A percentile compares a stretch with the other conserved stretches of the same genome.
phyloP scores from a whole-genome alignment of 2,113 vertebrate genomes.

The Zosterops hypoxanthus region DNA sequence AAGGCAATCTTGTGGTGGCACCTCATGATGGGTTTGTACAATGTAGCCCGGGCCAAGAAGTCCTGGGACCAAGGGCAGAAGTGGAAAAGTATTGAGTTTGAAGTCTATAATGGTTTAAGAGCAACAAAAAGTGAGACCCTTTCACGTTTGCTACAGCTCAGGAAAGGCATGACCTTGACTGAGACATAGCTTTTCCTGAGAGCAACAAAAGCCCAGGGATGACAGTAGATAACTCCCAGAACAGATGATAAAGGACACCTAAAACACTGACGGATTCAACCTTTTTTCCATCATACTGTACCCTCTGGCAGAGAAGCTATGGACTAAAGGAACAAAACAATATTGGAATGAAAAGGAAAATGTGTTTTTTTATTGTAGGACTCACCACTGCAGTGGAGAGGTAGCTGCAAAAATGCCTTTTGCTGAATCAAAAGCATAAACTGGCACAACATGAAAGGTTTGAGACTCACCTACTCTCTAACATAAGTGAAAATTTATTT shows the following conservation, averaged over 20 bases:
- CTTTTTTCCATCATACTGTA: not conserved
- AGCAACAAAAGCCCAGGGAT: not conserved
- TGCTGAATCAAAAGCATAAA: not conserved
- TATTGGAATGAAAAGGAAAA: not conserved
- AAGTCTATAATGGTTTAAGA: not conserved
- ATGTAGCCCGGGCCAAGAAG: not conserved
- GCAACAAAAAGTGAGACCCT: not conserved
- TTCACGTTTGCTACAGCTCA: not conserved
- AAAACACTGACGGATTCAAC: not conserved
- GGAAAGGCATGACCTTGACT: not conserved
- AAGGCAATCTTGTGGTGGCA: not conserved
- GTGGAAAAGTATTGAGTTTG: not conserved
- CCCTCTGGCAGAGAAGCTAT: not conserved
- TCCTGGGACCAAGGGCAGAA: not conserved
- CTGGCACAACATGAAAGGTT: not conserved
- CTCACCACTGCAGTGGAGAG: not conserved
- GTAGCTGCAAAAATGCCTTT: not conserved
- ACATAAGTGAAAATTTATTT: not conserved
- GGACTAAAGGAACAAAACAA: not conserved
- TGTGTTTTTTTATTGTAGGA: not conserved
- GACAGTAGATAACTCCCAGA: not conserved
- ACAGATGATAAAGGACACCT: not conserved
- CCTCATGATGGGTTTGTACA: not conserved
- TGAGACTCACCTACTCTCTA: not conserved
- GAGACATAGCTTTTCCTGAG: not conserved